Evolutionary conservation across 2,113 vertebrate genomes (phyloP), one percentile per base, ranked within the genome.

Genomic region (Brachyistius frenatus): DNA sequence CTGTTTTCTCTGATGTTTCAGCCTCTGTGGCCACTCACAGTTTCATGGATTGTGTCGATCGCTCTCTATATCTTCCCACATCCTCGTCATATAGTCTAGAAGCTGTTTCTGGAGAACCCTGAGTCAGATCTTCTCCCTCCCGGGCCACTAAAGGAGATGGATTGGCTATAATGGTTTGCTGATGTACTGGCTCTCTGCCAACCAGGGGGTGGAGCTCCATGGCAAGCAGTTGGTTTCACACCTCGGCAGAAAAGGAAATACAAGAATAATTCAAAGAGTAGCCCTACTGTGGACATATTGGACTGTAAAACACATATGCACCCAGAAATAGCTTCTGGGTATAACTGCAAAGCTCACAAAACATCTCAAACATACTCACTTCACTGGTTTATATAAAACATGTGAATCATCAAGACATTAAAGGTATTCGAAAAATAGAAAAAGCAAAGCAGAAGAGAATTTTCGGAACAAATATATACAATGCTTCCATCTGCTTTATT

Each of bases 191-290:
- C 66, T 56, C 7, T 39, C 71, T 57, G 89, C 83, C 74, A 86
- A 61, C 81, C 74, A 85, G 84, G 77, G 85, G 88, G 85, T 81
- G 85, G 85, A 86, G 87, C 86, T 88, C 80, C 71, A 69, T 73
- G 66, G 72, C 83, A 85, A 86, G 70, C 57, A 23, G 65, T 78
- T 41, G 37, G 53, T 85, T 87, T 85, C 73, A 88, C 76, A 86
- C 75, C 70, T 86, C 79, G 87, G 76, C 76, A 82, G 70, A 52
- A 66, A 65, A 87, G 80, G 61, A 85, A 80, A 77, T 79, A 76
- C 66, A 81, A 71, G 61, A 73, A 80, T 71, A 78, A 80, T 66
- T 87, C 66, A 81, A 74, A 78, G 44, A 67, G 50, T 73, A 60
- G 66, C 57, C 46, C 71, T 69, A 78, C 56, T 53, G 62, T 65